Evolutionary conservation across 2,797 vertebrate species (phyloP).

Genomic region (Chiloscyllium punctatum): DNA sequence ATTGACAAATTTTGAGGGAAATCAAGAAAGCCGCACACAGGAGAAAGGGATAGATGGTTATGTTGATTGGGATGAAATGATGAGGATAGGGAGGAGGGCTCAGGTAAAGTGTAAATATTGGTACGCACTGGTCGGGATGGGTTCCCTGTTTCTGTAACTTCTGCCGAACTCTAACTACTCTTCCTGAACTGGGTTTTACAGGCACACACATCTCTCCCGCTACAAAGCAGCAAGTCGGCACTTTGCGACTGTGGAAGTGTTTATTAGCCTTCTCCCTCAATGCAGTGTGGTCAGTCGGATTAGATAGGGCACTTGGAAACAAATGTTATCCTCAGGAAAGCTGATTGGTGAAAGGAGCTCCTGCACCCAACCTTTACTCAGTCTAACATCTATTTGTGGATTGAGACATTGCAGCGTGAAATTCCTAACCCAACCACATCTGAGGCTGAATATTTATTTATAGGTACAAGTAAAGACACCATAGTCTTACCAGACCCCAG

Average conservation of each 20-base stretch:
- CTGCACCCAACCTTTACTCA: not conserved
- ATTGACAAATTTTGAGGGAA: not conserved
- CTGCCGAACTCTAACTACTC: not conserved
- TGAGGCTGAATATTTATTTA: no score
- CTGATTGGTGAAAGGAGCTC: no score
- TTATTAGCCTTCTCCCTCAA: not conserved
- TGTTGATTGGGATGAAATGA: not conserved
- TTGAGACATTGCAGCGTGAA: not conserved
- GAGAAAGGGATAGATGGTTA: not conserved
- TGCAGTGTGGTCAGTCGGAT: not conserved
- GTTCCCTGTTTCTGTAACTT: not conserved
- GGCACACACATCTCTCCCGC: not conserved
- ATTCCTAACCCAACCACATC: no score
- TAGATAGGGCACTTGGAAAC: not conserved
- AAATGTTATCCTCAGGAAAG: not conserved
- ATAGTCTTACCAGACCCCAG: no score
- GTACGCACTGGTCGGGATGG: not conserved
- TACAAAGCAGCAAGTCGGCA: not conserved
- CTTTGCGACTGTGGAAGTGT: not conserved
- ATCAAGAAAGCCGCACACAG: not conserved
- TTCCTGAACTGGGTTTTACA: not conserved
- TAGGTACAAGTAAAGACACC: no score
- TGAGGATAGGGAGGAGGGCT: not conserved
- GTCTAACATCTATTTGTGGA: not conserved
- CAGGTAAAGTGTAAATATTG: not conserved